phyloP scores from a whole-genome alignment of 53 echinoderm and acorn worm genomes.

The Henricia sp. region DNA sequence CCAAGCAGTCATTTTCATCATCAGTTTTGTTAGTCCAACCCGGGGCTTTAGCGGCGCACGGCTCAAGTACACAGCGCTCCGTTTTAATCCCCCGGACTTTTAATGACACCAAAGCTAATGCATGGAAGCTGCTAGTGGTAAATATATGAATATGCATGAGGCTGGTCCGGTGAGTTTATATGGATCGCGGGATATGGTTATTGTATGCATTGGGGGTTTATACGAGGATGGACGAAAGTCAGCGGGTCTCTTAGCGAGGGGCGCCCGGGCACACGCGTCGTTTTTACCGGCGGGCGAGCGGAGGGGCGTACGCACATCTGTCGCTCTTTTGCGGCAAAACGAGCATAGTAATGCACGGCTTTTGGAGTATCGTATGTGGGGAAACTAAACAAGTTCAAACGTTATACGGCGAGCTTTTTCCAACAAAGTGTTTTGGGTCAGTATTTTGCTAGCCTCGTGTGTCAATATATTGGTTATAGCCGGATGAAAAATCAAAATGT shows the following conservation, averaged over 20 bases:
- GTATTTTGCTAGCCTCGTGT: too few relatives aligned
- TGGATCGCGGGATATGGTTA: not conserved
- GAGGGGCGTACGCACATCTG: constrained; percentile 17
- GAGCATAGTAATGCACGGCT: not conserved
- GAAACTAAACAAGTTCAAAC: not conserved
- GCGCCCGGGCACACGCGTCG: constrained; percentile 27
- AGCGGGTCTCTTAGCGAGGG: constrained; percentile 15
- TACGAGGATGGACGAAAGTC: constrained; percentile 2
- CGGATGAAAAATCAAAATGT: too few relatives aligned
- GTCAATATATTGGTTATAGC: too few relatives aligned
- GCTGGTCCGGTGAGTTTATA: constrained; percentile 25
- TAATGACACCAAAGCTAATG: not conserved
- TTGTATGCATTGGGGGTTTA: not conserved
- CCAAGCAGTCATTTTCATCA: constrained; percentile 5
- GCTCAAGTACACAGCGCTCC: too few relatives aligned
- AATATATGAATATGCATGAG: constrained; percentile 50
- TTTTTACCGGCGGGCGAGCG: not conserved
- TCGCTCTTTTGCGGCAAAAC: not conserved
- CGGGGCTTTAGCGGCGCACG: too few relatives aligned
- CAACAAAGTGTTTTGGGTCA: not conserved
- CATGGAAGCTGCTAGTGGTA: not conserved
- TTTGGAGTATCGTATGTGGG: not conserved
- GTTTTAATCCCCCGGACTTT: not conserved
- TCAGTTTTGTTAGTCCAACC: constrained; percentile 25
- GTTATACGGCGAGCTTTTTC: not conserved